Conservation (phyloP, 1,140 invertebrate species). For the Microplitis demolitor region DNA sequence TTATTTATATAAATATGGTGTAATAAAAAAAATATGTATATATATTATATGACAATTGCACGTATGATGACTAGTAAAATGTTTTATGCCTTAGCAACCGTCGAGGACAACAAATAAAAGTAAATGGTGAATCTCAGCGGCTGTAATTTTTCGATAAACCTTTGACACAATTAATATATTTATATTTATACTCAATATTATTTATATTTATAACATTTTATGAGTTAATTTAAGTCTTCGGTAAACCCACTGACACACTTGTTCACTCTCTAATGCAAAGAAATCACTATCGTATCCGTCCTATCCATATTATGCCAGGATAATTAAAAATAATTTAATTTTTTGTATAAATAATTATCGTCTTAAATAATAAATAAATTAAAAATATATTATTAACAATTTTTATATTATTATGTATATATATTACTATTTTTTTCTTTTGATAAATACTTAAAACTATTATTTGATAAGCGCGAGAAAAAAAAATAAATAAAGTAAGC, state of each 20-base stretch:
- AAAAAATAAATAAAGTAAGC: background rate
- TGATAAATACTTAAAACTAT: background rate
- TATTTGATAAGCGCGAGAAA: background rate
- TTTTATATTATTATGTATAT: background rate
- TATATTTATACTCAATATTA: too few species aligned
- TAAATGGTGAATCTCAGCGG: background rate
- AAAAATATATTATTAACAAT: background rate
- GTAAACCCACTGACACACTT: conserved; percentile 26
- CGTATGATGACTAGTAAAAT: background rate
- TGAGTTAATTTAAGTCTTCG: conserved; percentile 9
- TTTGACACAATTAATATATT: background rate
- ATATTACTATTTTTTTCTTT: background rate
- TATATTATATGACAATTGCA: background rate
- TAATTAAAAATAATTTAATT: background rate
- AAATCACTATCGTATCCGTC: conserved; percentile 1
- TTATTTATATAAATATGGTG: too few species aligned
- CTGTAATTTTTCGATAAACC: background rate
- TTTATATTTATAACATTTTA: background rate
- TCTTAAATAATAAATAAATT: background rate
- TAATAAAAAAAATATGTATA: too few species aligned
- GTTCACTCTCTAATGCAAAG: conserved; percentile 23
- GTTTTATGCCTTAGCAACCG: conserved; percentile 4
- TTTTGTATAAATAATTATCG: background rate
- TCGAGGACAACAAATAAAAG: conserved; percentile 13
- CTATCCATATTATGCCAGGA: background rate